Conservation (phyloP, 2,797 vertebrate genomes). For the Smutsia temminckii region DNA sequence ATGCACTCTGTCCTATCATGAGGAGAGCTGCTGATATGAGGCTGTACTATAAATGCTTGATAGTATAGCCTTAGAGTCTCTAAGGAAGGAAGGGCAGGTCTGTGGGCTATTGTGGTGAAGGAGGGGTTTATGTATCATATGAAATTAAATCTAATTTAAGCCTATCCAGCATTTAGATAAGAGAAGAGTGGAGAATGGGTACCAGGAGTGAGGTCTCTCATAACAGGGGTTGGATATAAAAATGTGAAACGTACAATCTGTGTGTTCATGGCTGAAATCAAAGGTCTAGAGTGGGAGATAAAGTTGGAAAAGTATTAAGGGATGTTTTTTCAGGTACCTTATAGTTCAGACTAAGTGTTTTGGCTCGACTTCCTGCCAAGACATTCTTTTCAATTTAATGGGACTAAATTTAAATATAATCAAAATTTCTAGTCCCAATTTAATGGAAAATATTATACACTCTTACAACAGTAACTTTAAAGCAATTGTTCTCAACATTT, state of each 20-base stretch:
- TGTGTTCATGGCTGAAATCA: conserved; percentile 33
- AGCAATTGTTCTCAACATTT: conserved; percentile 60
- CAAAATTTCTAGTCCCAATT: conserved; percentile 68
- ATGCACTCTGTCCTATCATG: fast-evolving
- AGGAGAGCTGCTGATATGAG: not conserved
- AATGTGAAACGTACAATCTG: not conserved
- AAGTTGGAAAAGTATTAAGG: conserved; percentile 58
- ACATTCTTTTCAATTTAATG: conserved; percentile 74
- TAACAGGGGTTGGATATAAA: not conserved
- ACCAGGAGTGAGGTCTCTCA: not conserved
- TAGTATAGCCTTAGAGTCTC: not conserved
- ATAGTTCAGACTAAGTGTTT: conserved; percentile 65
- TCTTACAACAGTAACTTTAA: conserved; percentile 59
- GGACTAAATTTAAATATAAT: conserved; percentile 73
- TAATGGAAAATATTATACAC: conserved; percentile 70
- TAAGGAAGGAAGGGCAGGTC: not conserved
- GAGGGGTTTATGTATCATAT: not conserved
- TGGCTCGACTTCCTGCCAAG: conserved; percentile 72
- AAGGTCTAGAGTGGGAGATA: conserved; percentile 51
- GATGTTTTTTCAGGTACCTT: conserved; percentile 40
- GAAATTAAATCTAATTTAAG: not conserved
- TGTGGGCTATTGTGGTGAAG: not conserved
- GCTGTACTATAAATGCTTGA: not conserved
- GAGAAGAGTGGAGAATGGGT: not conserved
- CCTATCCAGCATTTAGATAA: conserved; percentile 40